Evolutionary conservation across 2,113 vertebrate genomes (phyloP), one percentile per base, ranked within the genome.

Genomic region (Aramus guarauna): DNA sequence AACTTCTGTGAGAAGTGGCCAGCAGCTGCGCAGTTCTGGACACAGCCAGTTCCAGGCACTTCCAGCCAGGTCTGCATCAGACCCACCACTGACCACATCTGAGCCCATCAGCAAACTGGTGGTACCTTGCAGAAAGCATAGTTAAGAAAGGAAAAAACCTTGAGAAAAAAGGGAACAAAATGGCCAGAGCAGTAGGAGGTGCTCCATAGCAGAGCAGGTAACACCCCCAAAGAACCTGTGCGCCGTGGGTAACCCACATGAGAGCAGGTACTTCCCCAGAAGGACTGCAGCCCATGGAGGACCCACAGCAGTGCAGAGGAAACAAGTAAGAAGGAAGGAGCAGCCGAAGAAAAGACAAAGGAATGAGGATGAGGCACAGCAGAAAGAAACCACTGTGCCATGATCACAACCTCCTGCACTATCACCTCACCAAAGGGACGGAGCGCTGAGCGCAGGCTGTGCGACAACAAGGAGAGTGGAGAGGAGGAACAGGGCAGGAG

Each of bases 31-130:
- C 19, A 62, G 16, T 32, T 17, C 13, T 11, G 21, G 37, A 48
- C 12, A 19, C 21, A 27, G 22, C 2, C 27, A 6, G 4, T 23
- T 76, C n/a, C 8, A 48, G 9, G 26, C 0, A 0, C 1, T 6
- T 82, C 36, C 75, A 85, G 26, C 3, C 23, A 26, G 7, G 15
- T 62, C 41, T 1, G 1, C 2, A 3, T 15, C 5, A 34, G 27
- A 67, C 23, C 1, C 27, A 85, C 5, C 9, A 16, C n/a, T 10
- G 50, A 12, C 26, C 41, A 24, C 3, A 23, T 18, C 27, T 59
- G 37, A 63, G 11, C 7, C 27, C 56, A 68, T 18, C 32, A 67
- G 27, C 16, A 75, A 45, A 36, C 9, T 53, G 32, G 23, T 27
- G 14, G 43, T 16, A 43, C 15, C 43, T 43, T 43, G 29, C 8